Evolutionary conservation across 2,888 invertebrate species (phyloP), one percentile per base, ranked within the genome.

Genomic region (Auanema freiburgensis): DNA sequence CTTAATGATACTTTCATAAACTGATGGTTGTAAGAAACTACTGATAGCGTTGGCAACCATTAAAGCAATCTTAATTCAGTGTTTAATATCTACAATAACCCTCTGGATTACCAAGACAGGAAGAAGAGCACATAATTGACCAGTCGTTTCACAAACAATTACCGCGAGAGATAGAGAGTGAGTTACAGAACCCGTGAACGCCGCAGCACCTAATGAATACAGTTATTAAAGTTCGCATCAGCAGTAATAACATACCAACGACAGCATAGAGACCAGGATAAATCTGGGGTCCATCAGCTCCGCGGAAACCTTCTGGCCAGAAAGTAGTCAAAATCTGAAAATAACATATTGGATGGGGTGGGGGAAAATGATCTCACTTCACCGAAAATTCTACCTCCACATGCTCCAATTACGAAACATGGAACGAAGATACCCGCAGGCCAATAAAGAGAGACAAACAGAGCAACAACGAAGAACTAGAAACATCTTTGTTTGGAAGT

Each of bases 91-190:
- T 21, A n/a, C 16, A 16, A 50, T 50, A 50, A 50, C 10, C 16
- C 18, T 16, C 18, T 12, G 16, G 12, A 56, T 55, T 40, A 95
- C 92, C 88, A 94, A 92, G 61, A 93, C 91, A 0, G 94, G 97
- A 55, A 97, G 90, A 53, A 96, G 90, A 83, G 97, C 96, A 1
- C 93, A 93, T 77, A 97, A 93, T 87, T 97, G 97, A 52, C 97
- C 97, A 0, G 96, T 97, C 90, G 97, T 91, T 87, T 97, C 97
- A 85, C 94, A 94, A 65, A 95, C 91, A 72, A 97, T 97, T 74
- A 97, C 95, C 72, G 94, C 92, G 53, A 96, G 95, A 1, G 95
- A 95, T 44, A 97, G 93, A 0, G 97, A 96, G 85, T 96, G 93
- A 0, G 97, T 97, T 12, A 96, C 95, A 1, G 93, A 92, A 1